Evolutionary conservation across 2,888 invertebrate species (phyloP).

Genomic region (Cylloceria caligata): DNA sequence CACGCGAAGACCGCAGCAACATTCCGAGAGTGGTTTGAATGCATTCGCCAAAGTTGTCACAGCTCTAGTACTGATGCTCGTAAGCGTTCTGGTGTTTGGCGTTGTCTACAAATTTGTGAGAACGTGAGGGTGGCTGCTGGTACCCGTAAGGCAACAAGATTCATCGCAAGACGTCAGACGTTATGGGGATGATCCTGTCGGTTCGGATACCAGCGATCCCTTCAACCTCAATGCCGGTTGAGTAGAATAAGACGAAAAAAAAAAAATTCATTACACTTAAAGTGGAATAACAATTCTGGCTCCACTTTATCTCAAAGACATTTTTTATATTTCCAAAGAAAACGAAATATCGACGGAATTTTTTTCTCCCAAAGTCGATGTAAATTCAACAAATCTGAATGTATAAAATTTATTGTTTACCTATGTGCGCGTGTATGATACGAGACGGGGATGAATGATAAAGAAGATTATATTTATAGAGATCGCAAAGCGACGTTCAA

Average conservation of each 20-base stretch:
- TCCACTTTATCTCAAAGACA: not conserved
- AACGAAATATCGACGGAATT: slow-evolving; percentile 24
- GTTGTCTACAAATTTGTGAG: slow-evolving; percentile 91
- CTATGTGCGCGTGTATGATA: slow-evolving; percentile 2
- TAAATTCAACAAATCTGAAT: slow-evolving; percentile 37
- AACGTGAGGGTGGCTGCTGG: slow-evolving; percentile 92
- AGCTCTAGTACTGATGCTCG: slow-evolving; percentile 88
- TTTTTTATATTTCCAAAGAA: slow-evolving; percentile 8
- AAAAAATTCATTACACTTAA: not conserved
- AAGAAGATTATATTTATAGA: slow-evolving; percentile 15
- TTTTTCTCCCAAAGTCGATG: slow-evolving; percentile 41
- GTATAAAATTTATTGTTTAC: slow-evolving; percentile 27
- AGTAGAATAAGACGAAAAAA: not conserved
- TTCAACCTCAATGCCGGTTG: slow-evolving; percentile 57
- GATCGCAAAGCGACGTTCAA: slow-evolving; percentile 38
- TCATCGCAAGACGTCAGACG: slow-evolving; percentile 69
- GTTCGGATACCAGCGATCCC: slow-evolving; percentile 71
- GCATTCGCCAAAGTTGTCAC: slow-evolving; percentile 90
- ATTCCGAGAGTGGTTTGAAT: slow-evolving; percentile 88
- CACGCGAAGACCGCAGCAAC: slow-evolving; percentile 87
- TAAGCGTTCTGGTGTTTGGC: slow-evolving; percentile 90
- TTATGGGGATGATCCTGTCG: slow-evolving; percentile 57
- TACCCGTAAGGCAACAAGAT: slow-evolving; percentile 84
- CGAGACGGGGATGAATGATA: not conserved
- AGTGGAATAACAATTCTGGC: not conserved